Evolutionary conservation across 2,797 vertebrate species (phyloP), one percentile per base, ranked within the genome.

Genomic region (Sternarchorhynchus goeldii): DNA sequence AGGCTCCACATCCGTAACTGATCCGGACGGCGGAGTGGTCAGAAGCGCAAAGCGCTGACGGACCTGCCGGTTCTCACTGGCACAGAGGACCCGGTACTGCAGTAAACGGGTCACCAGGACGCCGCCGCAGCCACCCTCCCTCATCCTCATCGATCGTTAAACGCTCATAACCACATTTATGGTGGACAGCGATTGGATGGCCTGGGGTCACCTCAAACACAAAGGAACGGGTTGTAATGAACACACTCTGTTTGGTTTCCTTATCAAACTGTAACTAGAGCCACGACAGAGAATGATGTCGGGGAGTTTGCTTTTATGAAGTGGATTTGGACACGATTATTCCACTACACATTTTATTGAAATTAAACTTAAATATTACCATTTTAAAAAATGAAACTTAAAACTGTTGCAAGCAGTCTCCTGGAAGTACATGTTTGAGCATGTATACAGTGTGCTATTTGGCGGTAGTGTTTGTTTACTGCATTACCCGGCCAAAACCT

Each of bases 191-290:
- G n/a, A 70, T 31, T 29, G 50, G 58, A 50, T 29, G 32, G 45
- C 62, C 80, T 68, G 57, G 66, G 77, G 79, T 69, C 81, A 59
- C 69, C 78, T 73, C 73, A 64, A 62, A 25, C 65, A 68, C 39
- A 50, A 41, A 50, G 4, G 41, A 16, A 1, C 6, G 21, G 2
- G 17, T 5, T 66, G 63, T 66, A 20, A 8, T 45, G 64, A 20
- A 20, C n/a, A 2, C 41, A 17, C 12, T 32, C 25, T 45, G 6
- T 12, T 50, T 17, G 21, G 17, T 29, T 6, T 17, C 18, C 1
- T 53, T 7, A 29, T 68, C 25, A 53, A 31, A 31, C 17, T 68
- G 41, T 68, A 68, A 68, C 25, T 8, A 10, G 41, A 53, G 2
- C 41, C 7, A 55, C 1, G 14, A 3, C 5, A 6, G 0, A 39